These are phyloP conservation scores for Metallyticus violacea DNA, from an alignment of 2,888 invertebrate species.

Conservation along the genomic window DNA sequence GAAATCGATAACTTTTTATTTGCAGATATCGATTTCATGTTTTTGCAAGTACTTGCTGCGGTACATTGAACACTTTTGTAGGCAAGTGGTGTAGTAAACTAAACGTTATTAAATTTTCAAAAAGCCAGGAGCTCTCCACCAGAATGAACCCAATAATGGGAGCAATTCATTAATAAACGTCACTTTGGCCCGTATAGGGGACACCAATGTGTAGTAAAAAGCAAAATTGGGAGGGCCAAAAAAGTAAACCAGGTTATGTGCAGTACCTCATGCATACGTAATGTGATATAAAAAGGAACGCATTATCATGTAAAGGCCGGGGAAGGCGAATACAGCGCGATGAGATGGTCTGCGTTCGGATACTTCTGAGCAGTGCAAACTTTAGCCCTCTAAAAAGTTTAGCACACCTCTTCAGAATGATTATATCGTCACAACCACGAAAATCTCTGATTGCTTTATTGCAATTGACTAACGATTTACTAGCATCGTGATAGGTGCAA, in stretches of 20 bases:
- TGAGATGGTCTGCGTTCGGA: neutral
- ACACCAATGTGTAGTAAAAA: neutral
- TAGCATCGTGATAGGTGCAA: no score
- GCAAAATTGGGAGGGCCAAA: neutral
- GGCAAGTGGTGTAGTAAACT: slow-evolving; percentile 3
- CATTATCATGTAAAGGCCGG: neutral
- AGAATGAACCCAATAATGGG: slow-evolving; percentile 24
- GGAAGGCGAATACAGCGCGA: neutral
- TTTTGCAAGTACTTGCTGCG: neutral
- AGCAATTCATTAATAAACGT: slow-evolving; percentile 29
- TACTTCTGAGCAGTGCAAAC: neutral
- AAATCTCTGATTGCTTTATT: no score
- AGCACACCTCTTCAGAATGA: no score
- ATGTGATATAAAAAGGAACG: slow-evolving; percentile 9
- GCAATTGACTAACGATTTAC: no score
- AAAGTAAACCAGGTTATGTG: slow-evolving; percentile 15
- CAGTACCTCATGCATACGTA: slow-evolving; percentile 11
- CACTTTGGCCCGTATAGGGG: neutral
- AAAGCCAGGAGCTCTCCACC: slow-evolving; percentile 2
- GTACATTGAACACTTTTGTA: neutral
- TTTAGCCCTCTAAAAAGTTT: no score
- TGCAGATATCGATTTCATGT: neutral
- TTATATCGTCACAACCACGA: no score
- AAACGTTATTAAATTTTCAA: slow-evolving; percentile 18
- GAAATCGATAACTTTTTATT: neutral